Conservation (phyloP, 2,888 invertebrate genomes). For the Oxystoma pomonae region DNA sequence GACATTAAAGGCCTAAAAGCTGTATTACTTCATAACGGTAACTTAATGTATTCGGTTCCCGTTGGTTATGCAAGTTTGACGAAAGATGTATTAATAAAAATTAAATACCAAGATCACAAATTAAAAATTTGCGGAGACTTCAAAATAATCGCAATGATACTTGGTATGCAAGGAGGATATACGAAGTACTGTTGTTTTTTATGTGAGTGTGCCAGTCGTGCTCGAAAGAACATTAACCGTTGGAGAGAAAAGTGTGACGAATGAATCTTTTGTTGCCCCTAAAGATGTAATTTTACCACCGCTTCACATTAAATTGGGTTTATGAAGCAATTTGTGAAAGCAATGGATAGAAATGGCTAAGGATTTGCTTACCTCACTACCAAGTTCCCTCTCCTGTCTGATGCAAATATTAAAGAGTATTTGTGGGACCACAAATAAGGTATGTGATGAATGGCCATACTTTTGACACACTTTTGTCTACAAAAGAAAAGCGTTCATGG, state of each 20-base stretch:
- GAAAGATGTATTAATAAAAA: background rate
- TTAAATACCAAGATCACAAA: too few species aligned
- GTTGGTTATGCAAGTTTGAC: background rate
- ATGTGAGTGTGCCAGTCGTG: background rate
- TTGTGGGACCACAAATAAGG: background rate
- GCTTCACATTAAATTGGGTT: too few species aligned
- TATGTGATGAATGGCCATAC: background rate
- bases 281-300: background rate
- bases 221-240: background rate
- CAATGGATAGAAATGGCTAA: background rate
- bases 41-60: background rate
- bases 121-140: background rate
- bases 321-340: background rate
- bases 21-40: background rate
- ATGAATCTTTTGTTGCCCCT: background rate
- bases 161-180: background rate
- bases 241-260: background rate
- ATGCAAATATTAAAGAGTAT: background rate
- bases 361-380: background rate
- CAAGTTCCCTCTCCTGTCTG: background rate
- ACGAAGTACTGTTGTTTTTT: background rate
- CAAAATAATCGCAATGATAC: background rate
- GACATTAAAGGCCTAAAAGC: background rate
- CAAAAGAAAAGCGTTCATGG: background rate
- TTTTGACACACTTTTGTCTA: background rate